phyloP scores from a whole-genome alignment of 2,113 vertebrate species.

The Hippocampus barbouri region DNA sequence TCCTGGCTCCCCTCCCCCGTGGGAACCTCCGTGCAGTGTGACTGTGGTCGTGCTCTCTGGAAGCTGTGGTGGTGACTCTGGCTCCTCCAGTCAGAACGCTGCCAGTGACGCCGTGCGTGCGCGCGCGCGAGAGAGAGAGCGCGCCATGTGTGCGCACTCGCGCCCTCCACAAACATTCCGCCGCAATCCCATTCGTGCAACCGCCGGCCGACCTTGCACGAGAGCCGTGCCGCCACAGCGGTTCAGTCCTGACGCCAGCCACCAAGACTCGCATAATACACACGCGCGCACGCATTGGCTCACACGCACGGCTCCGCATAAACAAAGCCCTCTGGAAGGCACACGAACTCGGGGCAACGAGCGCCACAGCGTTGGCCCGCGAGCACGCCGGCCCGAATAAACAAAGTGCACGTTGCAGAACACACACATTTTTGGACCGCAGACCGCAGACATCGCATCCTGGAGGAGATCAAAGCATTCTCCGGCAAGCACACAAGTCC shows the following conservation, averaged over 20 bases:
- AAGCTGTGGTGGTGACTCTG: conserved; percentile 72
- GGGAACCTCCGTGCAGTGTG: conserved; percentile 72
- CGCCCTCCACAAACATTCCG: conserved; percentile 66
- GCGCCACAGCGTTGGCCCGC: neutral
- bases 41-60: conserved; percentile 74
- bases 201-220: conserved; percentile 66
- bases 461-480: conserved; percentile 66
- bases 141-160: conserved; percentile 34
- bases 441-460: conserved; percentile 67
- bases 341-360: conserved; percentile 2
- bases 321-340: conserved; percentile 47
- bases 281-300: conserved; percentile 19
- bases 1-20: conserved; percentile 62
- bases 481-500: conserved; percentile 58
- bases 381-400: conserved; percentile 56
- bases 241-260: conserved; percentile 66
- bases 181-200: conserved; percentile 63
- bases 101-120: conserved; percentile 28
- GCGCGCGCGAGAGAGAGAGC: conserved; percentile 34
- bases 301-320: conserved; percentile 35
- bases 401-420: conserved; percentile 63
- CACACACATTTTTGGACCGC: conserved; percentile 61
- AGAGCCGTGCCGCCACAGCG: conserved; percentile 62
- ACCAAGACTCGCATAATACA: conserved; percentile 51
- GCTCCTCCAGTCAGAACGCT: conserved; percentile 54